Evolutionary conservation across 2,113 vertebrate species (phyloP), one percentile per base, ranked within the genome.

Genomic region (Acrocephalus arundinaceus): DNA sequence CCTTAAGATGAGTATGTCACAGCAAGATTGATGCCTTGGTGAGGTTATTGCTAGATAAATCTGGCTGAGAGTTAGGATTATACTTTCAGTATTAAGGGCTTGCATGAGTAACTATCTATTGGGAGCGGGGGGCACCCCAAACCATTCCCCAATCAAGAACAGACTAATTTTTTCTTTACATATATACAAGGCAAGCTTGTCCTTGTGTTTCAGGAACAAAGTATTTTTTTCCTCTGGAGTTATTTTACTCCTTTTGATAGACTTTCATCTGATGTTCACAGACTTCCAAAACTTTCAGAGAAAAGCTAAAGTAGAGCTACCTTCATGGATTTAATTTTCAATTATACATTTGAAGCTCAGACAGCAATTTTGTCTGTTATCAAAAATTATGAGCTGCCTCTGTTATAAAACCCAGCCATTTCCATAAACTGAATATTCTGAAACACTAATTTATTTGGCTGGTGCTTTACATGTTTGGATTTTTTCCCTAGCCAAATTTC

Each of bases 71-170:
- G 19, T 37, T 43, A 61, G 6, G 9, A 61, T 84, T 65, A 37
- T 68, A 46, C 15, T 84, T 89, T 45, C 30, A 70, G 7, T n/a
- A 17, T 45, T 75, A 81, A 70, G 28, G 23, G 8, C 4, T 87
- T 87, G 17, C 11, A 27, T 9, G 20, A 51, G 43, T 30, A 75
- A 63, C 75, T 73, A 55, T 23, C 39, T 43, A 1, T 3, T 49
- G 37, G 37, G 18, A 30, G 2, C 0, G 0, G 7, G 6, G 10
- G 4, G 3, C 9, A 27, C 18, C 22, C 41, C 28, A 76, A 93
- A 77, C 35, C 27, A 55, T 11, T 9, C n/a, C 35, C n/a, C 2
- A 0, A 10, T 2, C 33, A 86, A 74, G 24, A 90, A 55, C 1
- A 79, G 18, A 7, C 13, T 22, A 2, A 1, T 46, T 68, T 85